These are phyloP conservation scores for Danaus plexippus DNA, from an alignment of 1,140 invertebrate species.

Conservation along the genomic window DNA sequence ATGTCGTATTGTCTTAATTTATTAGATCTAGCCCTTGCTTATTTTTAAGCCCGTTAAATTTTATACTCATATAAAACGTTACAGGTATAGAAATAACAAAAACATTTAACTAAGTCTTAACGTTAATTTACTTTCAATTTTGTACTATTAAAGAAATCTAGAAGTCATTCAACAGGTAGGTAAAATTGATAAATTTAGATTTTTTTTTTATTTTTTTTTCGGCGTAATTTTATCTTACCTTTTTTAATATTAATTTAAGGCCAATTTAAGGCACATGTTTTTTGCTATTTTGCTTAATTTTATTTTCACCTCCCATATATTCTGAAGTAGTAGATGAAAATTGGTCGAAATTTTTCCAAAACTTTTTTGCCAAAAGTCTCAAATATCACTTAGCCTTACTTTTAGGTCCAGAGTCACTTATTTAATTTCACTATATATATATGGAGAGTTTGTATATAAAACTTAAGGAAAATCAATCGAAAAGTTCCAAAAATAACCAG, in stretches of 20 bases:
- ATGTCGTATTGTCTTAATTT: constrained; percentile 45
- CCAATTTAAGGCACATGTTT: constrained; percentile 70
- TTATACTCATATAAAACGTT: constrained; percentile 66
- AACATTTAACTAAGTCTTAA: constrained; percentile 69
- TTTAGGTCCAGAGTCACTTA: constrained; percentile 64
- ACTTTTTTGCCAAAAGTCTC: constrained; percentile 60
- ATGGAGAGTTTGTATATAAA: constrained; percentile 69
- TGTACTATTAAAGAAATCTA: constrained; percentile 71
- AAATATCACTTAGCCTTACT: constrained; percentile 66
- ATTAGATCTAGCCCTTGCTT: constrained; percentile 43
- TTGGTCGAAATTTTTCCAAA: constrained; percentile 64
- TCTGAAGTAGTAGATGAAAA: constrained; percentile 59
- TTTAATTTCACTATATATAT: constrained; percentile 69
- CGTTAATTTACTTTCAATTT: constrained; percentile 68
- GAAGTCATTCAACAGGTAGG: constrained; percentile 66
- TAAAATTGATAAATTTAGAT: constrained; percentile 63
- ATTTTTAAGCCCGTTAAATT: constrained; percentile 60
- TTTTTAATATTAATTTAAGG: constrained; percentile 70
- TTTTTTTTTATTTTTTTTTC: constrained; percentile 55
- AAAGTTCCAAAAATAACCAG: constrained; percentile 71
- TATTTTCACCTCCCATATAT: constrained; percentile 54
- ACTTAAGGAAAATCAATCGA: constrained; percentile 62
- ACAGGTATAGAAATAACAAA: constrained; percentile 66
- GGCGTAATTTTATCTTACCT: constrained; percentile 63
- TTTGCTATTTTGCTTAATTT: constrained; percentile 41